Evolutionary conservation across 1,140 invertebrate species (phyloP).

Genomic region (Pseudomyrmex pallidus): DNA sequence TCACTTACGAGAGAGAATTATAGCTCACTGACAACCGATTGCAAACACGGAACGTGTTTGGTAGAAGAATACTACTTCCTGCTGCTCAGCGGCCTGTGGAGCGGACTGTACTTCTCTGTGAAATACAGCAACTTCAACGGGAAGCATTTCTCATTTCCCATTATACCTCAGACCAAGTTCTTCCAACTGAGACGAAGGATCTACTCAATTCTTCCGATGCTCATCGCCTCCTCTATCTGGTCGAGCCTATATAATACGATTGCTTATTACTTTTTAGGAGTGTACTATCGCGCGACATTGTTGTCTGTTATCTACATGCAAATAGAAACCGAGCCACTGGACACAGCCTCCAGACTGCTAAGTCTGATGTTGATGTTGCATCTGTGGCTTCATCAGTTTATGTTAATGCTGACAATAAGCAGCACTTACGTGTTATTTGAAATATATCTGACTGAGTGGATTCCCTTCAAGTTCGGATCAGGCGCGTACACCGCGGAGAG

Average conservation of each 20-base stretch:
- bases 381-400: constrained; percentile 88
- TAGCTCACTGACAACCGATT: constrained; percentile 81
- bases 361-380: constrained; percentile 87
- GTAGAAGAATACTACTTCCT: constrained; percentile 87
- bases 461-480: constrained; percentile 84
- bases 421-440: constrained; percentile 89
- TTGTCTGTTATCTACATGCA: constrained; percentile 66
- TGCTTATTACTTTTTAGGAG: constrained; percentile 87
- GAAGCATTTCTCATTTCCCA: constrained; percentile 86
- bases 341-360: constrained; percentile 85
- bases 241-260: constrained; percentile 87
- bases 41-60: constrained; percentile 80
- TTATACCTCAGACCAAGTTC: constrained; percentile 89
- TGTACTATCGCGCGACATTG: constrained; percentile 78
- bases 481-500: constrained; percentile 64
- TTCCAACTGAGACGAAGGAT: constrained; percentile 87
- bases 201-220: constrained; percentile 85
- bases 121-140: constrained; percentile 85
- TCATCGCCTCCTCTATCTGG: constrained; percentile 86
- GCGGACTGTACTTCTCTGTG: constrained; percentile 89
- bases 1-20: constrained; percentile 86
- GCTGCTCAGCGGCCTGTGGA: constrained; percentile 88
- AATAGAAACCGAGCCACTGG: constrained; percentile 84
- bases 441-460: constrained; percentile 89
- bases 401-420: constrained; percentile 89